Evolutionary conservation across 2,113 vertebrate genomes (phyloP).

Genomic region (Corythornis vintsioides): DNA sequence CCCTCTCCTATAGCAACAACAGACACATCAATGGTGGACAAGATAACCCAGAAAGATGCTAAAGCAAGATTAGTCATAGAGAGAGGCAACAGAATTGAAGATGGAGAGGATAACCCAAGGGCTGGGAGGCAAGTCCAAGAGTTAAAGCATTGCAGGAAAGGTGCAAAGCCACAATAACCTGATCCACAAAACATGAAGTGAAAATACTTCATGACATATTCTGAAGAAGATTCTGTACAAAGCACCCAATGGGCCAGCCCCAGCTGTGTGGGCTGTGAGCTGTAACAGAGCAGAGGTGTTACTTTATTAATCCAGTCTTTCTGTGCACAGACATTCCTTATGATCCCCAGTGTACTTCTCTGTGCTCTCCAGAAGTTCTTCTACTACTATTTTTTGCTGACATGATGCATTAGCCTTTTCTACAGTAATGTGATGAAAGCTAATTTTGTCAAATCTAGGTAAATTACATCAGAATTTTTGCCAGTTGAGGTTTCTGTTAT

Average conservation of each 20-base stretch:
- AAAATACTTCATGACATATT: not conserved
- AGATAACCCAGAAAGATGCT: not conserved
- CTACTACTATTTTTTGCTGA: not conserved
- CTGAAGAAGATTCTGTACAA: not conserved
- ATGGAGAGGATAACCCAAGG: not conserved
- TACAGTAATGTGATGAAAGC: not conserved
- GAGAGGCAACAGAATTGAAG: not conserved
- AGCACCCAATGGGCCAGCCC: not conserved
- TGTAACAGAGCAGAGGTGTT: not conserved
- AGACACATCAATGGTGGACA: not conserved
- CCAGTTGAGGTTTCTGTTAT: constrained; percentile 2
- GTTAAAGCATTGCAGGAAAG: not conserved
- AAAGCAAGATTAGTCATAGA: not conserved
- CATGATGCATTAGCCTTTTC: not conserved
- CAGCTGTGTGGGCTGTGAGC: not conserved
- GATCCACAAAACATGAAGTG: not conserved
- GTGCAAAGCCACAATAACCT: not conserved
- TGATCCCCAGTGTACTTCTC: not conserved
- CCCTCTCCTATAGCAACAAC: not conserved
- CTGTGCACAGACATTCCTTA: not conserved
- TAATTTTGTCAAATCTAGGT: not conserved
- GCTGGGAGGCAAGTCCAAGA: not conserved
- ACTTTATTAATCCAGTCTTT: not conserved
- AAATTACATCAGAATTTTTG: not conserved
- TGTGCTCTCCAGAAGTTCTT: not conserved